phyloP scores from a whole-genome alignment of 1,140 invertebrate species.

The Globodera rostochiensis region DNA sequence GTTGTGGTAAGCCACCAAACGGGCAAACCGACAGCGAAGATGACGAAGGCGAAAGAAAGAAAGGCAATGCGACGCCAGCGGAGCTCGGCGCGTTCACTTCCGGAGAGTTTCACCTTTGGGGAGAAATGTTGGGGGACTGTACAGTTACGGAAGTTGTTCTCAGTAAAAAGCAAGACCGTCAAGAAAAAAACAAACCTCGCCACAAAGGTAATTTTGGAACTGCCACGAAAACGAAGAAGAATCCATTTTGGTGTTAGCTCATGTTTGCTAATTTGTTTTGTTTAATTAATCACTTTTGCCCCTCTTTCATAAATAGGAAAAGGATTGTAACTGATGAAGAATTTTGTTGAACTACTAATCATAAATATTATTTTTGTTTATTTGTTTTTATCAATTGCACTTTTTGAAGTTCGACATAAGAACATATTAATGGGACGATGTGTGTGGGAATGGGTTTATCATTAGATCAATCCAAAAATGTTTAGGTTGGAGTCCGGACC shows the following conservation, averaged over 20 bases:
- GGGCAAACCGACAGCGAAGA: constrained; percentile 45
- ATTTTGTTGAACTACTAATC: too few species aligned
- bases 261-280: background rate
- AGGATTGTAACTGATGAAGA: too few species aligned
- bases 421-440: too few species aligned
- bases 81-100: constrained; percentile 19
- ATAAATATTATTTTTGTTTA: too few species aligned
- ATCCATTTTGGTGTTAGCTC: background rate
- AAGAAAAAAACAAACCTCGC: constrained; percentile 1
- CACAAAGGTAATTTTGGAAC: constrained; percentile 15
- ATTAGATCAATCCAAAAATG: too few species aligned
- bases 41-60: constrained; percentile 32
- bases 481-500: too few species aligned
- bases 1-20: constrained; percentile 54
- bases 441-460: too few species aligned
- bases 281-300: too few species aligned
- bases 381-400: too few species aligned
- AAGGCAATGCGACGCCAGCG: constrained; percentile 36
- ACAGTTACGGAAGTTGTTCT: too few species aligned
- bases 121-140: background rate
- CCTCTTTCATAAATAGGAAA: too few species aligned
- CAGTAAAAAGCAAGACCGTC: background rate
- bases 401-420: too few species aligned
- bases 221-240: background rate
- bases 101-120: background rate